Base-by-base conservation (phyloP, 2,797 vertebrate species). In the Orestias chungarensis region DNA sequence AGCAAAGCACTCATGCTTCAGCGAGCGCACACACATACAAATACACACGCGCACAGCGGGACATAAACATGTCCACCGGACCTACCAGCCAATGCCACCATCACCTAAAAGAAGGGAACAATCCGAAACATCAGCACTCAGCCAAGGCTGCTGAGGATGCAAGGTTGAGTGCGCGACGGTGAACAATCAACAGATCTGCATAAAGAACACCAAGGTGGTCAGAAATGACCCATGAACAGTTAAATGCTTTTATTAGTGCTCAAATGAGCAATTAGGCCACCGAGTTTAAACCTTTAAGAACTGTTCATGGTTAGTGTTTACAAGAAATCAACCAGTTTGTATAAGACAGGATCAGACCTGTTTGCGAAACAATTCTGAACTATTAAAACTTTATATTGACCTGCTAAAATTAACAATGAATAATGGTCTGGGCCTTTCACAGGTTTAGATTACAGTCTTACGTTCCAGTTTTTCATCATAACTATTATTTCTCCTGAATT, bases 1-100 rank as follows among this genome's bases (percentile, higher is more conserved):
- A 54, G 57, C 35, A 84, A 82, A 83, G 80, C 75, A 75, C 65
- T 70, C 11, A n/a, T 9, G 57, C 59, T 47, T 47, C 46, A 46
- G 17, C 1, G n/a, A 46, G 17, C 44, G 42, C 11, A 66, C 70
- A 35, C 55, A 70, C 44, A 70, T 44, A 50, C 18, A 9, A 2
- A 6, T 62, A 52, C 61, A 46, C 7, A 38, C 14, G 67, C 71
- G 35, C 54, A 61, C 44, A 75, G 47, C 46, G 25, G 57, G 18
- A 62, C 68, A 71, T 54, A 75, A 31, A 74, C 49, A 71, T 49
- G 67, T 8, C 42, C 29, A 40, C 31, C 46, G 65, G 29, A 59
- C 27, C 54, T 43, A 57, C 27, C 7, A 23, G 43, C 50, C 47
- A 76, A 38, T 12, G 66, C 18, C 9, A 12, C 46, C 70, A 54